Evolutionary conservation across 1,140 invertebrate genomes (phyloP).

Genomic region (Oryzaephilus surinamensis): DNA sequence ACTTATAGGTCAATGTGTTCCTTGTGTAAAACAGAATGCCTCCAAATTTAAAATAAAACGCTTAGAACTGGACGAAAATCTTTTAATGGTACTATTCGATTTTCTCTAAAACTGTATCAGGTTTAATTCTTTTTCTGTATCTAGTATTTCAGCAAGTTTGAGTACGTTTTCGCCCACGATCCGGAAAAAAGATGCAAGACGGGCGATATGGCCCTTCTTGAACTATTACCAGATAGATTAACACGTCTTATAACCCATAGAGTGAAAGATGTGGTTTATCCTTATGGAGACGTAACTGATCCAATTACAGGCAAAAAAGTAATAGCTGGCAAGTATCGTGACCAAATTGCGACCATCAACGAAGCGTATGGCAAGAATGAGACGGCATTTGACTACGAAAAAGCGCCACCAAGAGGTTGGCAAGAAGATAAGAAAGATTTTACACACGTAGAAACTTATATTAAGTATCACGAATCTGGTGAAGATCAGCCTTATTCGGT

Average conservation of each 20-base stretch:
- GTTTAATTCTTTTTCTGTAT: constrained; percentile 32
- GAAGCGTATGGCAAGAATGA: constrained; percentile 59
- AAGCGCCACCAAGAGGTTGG: constrained; percentile 66
- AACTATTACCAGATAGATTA: constrained; percentile 57
- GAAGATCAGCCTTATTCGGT: constrained; percentile 45
- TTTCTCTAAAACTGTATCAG: constrained; percentile 5
- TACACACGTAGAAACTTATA: constrained; percentile 59
- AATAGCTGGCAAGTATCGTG: constrained; percentile 57
- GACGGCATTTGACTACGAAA: constrained; percentile 61
- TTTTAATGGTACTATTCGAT: constrained; percentile 50
- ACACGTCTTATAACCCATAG: constrained; percentile 68
- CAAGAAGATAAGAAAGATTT: constrained; percentile 73
- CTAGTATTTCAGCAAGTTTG: constrained; percentile 66
- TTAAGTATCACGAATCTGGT: constrained; percentile 61
- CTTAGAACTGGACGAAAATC: constrained; percentile 55
- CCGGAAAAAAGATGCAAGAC: constrained; percentile 63
- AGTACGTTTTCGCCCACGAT: constrained; percentile 65
- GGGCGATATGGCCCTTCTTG: constrained; percentile 70
- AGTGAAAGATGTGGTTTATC: constrained; percentile 69
- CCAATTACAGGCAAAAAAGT: constrained; percentile 74
- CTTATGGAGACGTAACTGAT: constrained; percentile 70
- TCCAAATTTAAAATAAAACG: constrained; percentile 60
- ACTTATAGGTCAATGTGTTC: constrained; percentile 60
- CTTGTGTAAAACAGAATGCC: constrained; percentile 61
- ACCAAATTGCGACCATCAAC: constrained; percentile 55